Evolutionary conservation across 2,113 vertebrate species (phyloP), one percentile per base, ranked within the genome.

Genomic region (Nematolebias whitei): DNA sequence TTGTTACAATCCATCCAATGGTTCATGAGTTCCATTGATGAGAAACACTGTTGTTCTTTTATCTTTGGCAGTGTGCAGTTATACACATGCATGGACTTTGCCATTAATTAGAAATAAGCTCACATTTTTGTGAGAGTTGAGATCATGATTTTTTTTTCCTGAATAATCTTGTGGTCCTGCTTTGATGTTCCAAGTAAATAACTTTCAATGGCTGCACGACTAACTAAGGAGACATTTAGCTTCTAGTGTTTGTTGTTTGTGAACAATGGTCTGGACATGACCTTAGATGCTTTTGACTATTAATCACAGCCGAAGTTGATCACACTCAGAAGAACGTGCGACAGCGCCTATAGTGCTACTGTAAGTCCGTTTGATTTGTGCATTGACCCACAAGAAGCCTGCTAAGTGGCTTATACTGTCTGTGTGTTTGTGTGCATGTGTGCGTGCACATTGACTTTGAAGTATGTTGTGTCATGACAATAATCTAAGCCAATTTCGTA

Each of bases 341-440:
- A 83, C 84, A 78, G 74, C 45, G 63, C 78, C 73, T 63, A 68
- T 74, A 84, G 80, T 76, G 84, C 78, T 69, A 76, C 80, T 77
- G 74, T 83, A 74, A 77, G 81, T 89, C 87, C 84, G 77, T 90
- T 92, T 89, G 87, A 91, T 90, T 86, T 91, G 82, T 85, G 88
- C 88, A 83, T 66, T 89, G 91, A 91, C 90, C 87, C 79, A 60
- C 77, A 70, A 90, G 79, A 68, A 83, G 83, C 83, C 76, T 62
- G 83, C 87, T 89, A 85, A 89, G 88, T 87, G 83, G 74, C 58
- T 85, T 74, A 86, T 83, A 75, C 76, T 84, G 74, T 69, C 51
- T 5, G 55, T 83, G 65, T 73, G 58, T 75, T 47, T 53, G 40
- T 18, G 63, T 58, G 62, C 72, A 48, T 53, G 39, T 14, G 63